A percentile compares a stretch with the other conserved stretches of the same genome.
These are phyloP conservation scores for Agriopis marginaria DNA, from an alignment of 2,888 invertebrate genomes.

Conservation along the genomic window DNA sequence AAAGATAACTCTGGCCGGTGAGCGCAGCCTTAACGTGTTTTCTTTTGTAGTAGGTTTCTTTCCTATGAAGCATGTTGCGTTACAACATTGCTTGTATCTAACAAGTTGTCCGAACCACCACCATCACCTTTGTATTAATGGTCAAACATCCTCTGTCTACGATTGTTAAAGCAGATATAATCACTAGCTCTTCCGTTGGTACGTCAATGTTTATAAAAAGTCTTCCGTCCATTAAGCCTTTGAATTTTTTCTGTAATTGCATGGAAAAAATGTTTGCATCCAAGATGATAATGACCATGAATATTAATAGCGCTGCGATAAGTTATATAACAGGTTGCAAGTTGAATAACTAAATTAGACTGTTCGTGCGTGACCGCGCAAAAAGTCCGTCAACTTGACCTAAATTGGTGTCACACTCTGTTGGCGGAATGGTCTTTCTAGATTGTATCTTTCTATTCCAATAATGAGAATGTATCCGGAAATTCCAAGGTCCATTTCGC, in stretches of 20 bases:
- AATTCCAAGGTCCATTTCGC: slow-evolving; percentile 20
- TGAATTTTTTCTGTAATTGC: slow-evolving; percentile 26
- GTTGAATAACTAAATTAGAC: slow-evolving; percentile 76
- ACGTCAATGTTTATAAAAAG: slow-evolving; percentile 37
- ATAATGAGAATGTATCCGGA: slow-evolving; percentile 12
- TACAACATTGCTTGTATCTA: not conserved
- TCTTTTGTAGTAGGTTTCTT: not conserved
- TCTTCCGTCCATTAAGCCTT: slow-evolving; percentile 41
- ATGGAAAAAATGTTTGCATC: slow-evolving; percentile 36
- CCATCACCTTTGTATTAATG: not conserved
- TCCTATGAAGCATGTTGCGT: slow-evolving; percentile 4
- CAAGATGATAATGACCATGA: slow-evolving; percentile 48
- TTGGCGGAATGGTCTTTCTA: slow-evolving; percentile 64
- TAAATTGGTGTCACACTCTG: slow-evolving; percentile 70
- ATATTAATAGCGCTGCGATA: slow-evolving; percentile 43
- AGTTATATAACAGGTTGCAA: slow-evolving; percentile 66
- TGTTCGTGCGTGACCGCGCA: slow-evolving; percentile 71
- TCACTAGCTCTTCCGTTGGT: slow-evolving; percentile 15
- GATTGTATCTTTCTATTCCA: slow-evolving; percentile 33
- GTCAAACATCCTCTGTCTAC: slow-evolving; percentile 18
- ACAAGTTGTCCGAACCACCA: not conserved
- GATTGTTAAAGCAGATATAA: slow-evolving; percentile 26
- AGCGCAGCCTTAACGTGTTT: not conserved
- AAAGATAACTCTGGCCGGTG: too few relatives aligned
- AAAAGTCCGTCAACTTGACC: slow-evolving; percentile 83